Evolutionary conservation across 1,140 invertebrate species (phyloP), one percentile per base, ranked within the genome.

Genomic region (Pteromalus puparum): DNA sequence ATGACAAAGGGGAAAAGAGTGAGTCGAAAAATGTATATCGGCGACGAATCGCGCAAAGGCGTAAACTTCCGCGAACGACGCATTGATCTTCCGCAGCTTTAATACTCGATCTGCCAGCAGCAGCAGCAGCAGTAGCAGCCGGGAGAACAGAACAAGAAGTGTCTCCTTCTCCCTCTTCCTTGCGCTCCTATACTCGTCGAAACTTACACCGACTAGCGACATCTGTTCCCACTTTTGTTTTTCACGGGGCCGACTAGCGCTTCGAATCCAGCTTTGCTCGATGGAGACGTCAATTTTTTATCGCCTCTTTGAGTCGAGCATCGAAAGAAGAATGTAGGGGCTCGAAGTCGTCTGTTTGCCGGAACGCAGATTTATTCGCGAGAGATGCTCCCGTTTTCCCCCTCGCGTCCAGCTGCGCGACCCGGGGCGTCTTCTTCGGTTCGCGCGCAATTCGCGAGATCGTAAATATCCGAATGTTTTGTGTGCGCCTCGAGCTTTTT

Each of bases 241-340:
- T 38, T n/a, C 24, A 76, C 7, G 42, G 42, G 9, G 18, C 10
- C 21, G 68, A 70, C 24, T 34, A 21, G 34, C 72, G 18, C 26
- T 38, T 74, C 72, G 24, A 13, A 15, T 61, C 42, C 18, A n/a
- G n/a, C 34, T 42, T n/a, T 34, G 15, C 72, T 38, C 34, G 74
- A 53, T 2, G 38, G 38, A 76, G 74, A 78, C 18, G 76, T 78
- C 76, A 61, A 78, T 78, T 78, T 78, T 78, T 78, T 78, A 78
- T 78, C 26, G 30, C 34, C 30, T 78, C 21, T 61, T 65, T 78
- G 15, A 61, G 53, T 70, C 24, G 68, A 28, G 26, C 24, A 30
- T 70, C 24, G 68, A 26, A 26, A 34, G 18, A n/a, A 28, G 30
- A n/a, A n/a, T 6, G 42, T 74, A 21, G 15, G 21, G 9, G 42